Conservation (phyloP, 2,113 vertebrate genomes). For the Cephalopterus ornatus region DNA sequence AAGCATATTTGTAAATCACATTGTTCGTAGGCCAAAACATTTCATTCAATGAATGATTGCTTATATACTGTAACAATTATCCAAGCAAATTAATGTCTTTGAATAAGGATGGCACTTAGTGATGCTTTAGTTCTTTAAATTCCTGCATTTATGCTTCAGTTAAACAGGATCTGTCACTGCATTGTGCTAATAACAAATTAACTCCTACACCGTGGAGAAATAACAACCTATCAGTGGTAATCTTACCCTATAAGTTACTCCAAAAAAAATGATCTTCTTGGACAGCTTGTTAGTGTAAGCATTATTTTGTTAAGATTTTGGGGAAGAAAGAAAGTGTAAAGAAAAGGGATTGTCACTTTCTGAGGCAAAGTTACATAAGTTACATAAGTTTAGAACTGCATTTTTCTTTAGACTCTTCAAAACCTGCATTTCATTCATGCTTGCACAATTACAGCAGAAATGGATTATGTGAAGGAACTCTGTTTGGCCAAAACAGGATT, state of each 20-base stretch:
- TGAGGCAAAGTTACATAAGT: neutral
- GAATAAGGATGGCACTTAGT: constrained; percentile 18
- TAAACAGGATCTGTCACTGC: constrained; percentile 19
- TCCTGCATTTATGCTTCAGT: neutral
- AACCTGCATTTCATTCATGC: neutral
- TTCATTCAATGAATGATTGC: constrained; percentile 41
- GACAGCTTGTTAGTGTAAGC: neutral
- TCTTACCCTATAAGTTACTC: neutral
- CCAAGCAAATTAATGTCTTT: constrained; percentile 39
- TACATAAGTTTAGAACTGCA: neutral
- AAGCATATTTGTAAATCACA: constrained; percentile 44
- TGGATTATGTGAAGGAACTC: constrained; percentile 28
- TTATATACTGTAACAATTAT: constrained; percentile 56
- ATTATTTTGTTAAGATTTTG: neutral
- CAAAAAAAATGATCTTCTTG: neutral
- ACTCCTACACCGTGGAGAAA: neutral
- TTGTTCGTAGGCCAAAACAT: constrained; percentile 20
- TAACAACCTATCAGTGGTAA: neutral
- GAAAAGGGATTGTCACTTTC: neutral
- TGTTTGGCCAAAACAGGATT: constrained; percentile 36
- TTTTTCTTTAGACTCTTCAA: constrained; percentile 1
- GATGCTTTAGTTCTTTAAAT: constrained; percentile 22
- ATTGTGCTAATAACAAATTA: constrained; percentile 30
- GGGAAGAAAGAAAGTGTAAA: neutral
- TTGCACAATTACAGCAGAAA: constrained; percentile 3